Evolutionary conservation across 2,888 invertebrate species (phyloP), one percentile per base, ranked within the genome.

Genomic region (Enchytraeus crypticus): DNA sequence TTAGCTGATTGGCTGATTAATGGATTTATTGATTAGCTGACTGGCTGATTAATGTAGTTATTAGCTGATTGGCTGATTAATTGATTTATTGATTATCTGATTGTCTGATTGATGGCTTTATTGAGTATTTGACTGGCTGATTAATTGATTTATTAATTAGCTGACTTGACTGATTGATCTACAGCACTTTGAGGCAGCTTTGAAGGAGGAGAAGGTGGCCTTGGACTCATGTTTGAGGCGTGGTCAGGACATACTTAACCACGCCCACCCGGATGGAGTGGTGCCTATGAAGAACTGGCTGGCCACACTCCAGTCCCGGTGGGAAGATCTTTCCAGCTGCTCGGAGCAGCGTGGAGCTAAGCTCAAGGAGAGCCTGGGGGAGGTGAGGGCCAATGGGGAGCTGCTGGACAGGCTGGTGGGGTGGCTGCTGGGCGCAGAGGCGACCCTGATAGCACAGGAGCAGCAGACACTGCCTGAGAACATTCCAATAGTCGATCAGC

Each of bases 231-330:
- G 62, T 47, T 49, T 96, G 61, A 84, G 87, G 32, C 84, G 95
- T 59, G 96, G 96, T 0, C 89, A 90, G 74, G 84, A 85, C 38
- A 92, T 98, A 69, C 84, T 96, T 60, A 85, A 85, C 69, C 90
- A 90, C 76, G 90, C 93, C n/a, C 96, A 98, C 81, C 95, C 95
- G 0, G 93, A 95, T 75, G 95, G 93, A 0, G 88, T 92, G 18
- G 86, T 88, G 21, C 91, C 96, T n/a, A 91, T 98, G 76, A 93
- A 93, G 77, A 95, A 97, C 81, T 97, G 96, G 96, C 89, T 96
- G 68, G 92, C 92, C 38, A 93, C 97, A 65, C 91, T 97, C 64
- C 92, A 34, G 23, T 32, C 54, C 27, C 84, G 95, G 67, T 97
- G 96, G 96, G 79, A 80, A 61, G 77, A 80, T 38, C 88, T 91